These are phyloP conservation scores for Nephila pilipes DNA, from an alignment of 1,140 invertebrate species.

Conservation along the genomic window DNA sequence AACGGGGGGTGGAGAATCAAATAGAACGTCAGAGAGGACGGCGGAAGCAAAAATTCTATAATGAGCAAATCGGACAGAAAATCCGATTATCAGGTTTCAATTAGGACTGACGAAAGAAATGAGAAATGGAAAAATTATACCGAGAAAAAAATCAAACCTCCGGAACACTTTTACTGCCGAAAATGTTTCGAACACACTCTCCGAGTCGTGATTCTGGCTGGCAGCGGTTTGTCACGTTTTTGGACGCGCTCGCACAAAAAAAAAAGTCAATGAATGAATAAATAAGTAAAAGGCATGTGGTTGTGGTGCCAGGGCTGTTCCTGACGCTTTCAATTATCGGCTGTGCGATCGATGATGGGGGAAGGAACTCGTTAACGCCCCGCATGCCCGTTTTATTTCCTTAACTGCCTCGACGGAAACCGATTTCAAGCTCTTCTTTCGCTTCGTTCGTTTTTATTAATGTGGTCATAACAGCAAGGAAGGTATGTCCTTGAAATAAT, in stretches of 20 bases:
- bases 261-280: neutral
- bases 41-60: conserved; percentile 11
- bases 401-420: neutral
- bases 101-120: neutral
- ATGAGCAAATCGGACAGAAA: conserved; percentile 30
- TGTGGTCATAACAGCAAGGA: neutral
- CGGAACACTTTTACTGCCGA: too few species aligned
- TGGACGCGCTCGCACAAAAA: neutral
- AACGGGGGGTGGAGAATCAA: too few species aligned
- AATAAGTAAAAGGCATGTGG: neutral
- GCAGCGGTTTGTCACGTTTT: neutral
- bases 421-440: neutral
- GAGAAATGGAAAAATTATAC: neutral
- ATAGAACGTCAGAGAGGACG: too few species aligned
- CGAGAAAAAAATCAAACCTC: neutral
- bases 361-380: neutral
- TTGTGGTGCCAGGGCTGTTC: neutral
- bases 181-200: too few species aligned
- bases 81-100: conserved; percentile 45
- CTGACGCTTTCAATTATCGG: conserved; percentile 55
- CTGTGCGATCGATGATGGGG: neutral
- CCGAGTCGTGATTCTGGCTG: too few species aligned
- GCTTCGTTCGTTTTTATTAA: neutral
- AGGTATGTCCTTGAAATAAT: neutral
- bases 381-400: neutral